Evolutionary conservation across 1,140 invertebrate genomes (phyloP).

Genomic region (Pygmarrhopalites habei): DNA sequence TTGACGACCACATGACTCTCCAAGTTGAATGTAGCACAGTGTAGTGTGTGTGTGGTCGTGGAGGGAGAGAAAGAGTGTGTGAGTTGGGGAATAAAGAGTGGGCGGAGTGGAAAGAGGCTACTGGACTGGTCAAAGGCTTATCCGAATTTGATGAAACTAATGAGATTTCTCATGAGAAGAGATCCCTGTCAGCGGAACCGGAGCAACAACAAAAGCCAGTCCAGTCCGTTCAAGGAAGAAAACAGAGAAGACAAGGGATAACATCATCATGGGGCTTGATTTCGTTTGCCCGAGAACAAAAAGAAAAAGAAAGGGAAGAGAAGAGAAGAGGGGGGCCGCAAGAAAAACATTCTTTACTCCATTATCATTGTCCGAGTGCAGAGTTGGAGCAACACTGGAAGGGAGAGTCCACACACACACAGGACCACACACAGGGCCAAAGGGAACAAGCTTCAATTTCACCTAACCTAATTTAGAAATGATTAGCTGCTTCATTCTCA

Average conservation of each 20-base stretch:
- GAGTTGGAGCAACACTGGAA: not conserved
- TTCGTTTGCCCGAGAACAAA: conserved; percentile 3
- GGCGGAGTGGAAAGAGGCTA: too few relatives aligned
- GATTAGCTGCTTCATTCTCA: conserved; percentile 16
- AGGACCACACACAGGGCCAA: not conserved
- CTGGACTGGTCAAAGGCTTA: conserved; percentile 4
- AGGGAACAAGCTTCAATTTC: conserved; percentile 17
- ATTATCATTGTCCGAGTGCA: conserved; percentile 17
- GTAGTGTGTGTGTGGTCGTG: too few relatives aligned
- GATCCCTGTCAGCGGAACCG: conserved; percentile 12
- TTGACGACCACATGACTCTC: too few relatives aligned
- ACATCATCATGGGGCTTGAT: too few relatives aligned
- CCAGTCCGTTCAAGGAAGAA: too few relatives aligned
- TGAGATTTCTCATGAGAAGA: conserved; percentile 23
- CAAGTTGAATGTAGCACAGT: too few relatives aligned
- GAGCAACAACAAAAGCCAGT: too few relatives aligned
- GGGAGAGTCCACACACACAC: not conserved
- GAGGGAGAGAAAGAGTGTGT: not conserved
- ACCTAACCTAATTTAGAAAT: conserved; percentile 37
- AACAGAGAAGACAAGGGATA: not conserved
- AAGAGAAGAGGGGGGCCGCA: conserved; percentile 1
- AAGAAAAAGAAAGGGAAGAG: not conserved
- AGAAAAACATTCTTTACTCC: conserved; percentile 14
- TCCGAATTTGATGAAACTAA: conserved; percentile 36
- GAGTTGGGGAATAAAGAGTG: not conserved